Evolutionary conservation across 1,140 invertebrate species (phyloP).

Genomic region (Paraescarpia echinospica): DNA sequence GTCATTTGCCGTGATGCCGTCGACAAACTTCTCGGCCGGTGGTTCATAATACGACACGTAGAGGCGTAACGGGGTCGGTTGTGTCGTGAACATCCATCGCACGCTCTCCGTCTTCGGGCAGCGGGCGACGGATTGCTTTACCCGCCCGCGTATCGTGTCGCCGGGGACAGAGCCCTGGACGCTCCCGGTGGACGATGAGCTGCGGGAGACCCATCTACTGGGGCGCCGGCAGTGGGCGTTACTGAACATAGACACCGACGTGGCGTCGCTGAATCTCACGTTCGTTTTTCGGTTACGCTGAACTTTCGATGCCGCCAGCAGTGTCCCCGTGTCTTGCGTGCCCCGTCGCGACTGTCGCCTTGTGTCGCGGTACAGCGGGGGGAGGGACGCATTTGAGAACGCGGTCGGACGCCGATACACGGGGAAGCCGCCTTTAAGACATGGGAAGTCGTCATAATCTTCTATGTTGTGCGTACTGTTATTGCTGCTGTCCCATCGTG

Average conservation of each 20-base stretch:
- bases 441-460: neutral
- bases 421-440: neutral
- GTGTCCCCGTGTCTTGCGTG: neutral
- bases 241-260: neutral
- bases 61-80: neutral
- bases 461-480: neutral
- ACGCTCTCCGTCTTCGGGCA: neutral
- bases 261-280: neutral
- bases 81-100: slow-evolving; percentile 1
- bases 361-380: neutral
- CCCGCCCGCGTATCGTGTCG: too few species aligned
- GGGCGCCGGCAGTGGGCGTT: neutral
- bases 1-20: slow-evolving; percentile 2
- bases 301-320: neutral
- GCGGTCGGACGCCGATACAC: neutral
- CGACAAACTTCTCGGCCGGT: neutral
- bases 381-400: neutral
- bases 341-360: neutral
- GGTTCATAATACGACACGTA: neutral
- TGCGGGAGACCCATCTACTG: neutral
- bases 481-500: neutral
- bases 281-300: neutral
- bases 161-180: neutral
- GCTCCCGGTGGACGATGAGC: neutral
- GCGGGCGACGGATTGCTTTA: neutral